A percentile compares a stretch with the other conserved stretches of the same genome.
Evolutionary conservation across 1,140 invertebrate species (phyloP).

Genomic region (Arctopsyche grandis): DNA sequence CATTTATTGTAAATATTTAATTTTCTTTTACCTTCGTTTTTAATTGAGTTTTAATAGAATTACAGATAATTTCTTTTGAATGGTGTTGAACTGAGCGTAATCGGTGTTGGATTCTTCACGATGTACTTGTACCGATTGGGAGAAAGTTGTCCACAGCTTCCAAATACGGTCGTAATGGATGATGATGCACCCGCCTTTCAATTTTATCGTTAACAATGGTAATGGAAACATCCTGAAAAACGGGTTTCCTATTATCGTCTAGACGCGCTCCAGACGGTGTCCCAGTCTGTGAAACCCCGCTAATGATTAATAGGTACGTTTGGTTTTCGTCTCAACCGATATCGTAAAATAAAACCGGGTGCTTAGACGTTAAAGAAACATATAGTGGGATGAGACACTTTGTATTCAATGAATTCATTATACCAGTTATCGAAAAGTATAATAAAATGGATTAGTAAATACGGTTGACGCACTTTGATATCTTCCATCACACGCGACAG

Average conservation of each 20-base stretch:
- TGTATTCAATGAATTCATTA: no score
- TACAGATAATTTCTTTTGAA: no score
- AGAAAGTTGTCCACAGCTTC: neutral
- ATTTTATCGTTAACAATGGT: constrained; percentile 7
- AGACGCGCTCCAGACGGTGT: constrained; percentile 28
- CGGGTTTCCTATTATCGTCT: constrained; percentile 31
- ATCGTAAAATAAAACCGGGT: neutral
- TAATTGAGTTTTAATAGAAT: no score
- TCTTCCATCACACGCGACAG: no score
- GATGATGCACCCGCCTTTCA: constrained; percentile 7
- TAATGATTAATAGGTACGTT: constrained; percentile 29
- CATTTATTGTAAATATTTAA: no score
- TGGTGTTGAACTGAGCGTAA: no score
- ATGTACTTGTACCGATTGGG: neutral
- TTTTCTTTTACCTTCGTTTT: no score
- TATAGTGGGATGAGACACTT: no score
- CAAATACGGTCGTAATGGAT: neutral
- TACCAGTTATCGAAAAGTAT: no score
- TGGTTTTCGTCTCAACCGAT: neutral
- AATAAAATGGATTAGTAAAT: no score
- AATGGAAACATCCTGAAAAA: constrained; percentile 10
- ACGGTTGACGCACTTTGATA: no score
- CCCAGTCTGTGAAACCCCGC: neutral
- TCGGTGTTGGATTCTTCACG: neutral
- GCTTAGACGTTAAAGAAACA: neutral